A percentile compares a stretch with the other conserved stretches of the same genome.
phyloP scores from a whole-genome alignment of 2,888 invertebrate species.

The Sussaba pulchella region DNA sequence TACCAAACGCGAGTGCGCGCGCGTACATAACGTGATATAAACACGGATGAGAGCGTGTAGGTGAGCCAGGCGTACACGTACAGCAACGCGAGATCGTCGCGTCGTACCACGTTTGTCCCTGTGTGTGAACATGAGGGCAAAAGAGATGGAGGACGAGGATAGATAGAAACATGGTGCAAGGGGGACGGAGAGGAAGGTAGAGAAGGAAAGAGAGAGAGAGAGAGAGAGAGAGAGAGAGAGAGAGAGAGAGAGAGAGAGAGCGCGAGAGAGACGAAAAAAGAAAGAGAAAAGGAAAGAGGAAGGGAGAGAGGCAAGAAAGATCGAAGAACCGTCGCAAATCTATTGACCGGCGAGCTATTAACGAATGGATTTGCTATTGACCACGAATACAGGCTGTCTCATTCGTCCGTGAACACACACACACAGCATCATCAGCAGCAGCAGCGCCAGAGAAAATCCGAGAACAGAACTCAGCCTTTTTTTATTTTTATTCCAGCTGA shows the following conservation, averaged over 20 bases:
- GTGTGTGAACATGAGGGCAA: constrained; percentile 38
- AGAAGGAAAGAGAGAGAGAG: constrained; percentile 26
- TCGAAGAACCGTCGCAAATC: constrained; percentile 70
- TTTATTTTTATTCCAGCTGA: not conserved
- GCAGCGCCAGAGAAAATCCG: constrained; percentile 51
- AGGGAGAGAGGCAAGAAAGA: constrained; percentile 59
- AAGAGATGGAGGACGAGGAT: too few relatives aligned
- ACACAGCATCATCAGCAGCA: constrained; percentile 55
- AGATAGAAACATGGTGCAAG: too few relatives aligned
- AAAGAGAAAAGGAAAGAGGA: constrained; percentile 51
- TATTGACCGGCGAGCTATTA: constrained; percentile 78
- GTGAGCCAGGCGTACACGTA: constrained; percentile 6
- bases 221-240: constrained; percentile 3
- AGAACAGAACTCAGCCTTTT: constrained; percentile 42
- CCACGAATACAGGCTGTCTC: constrained; percentile 57
- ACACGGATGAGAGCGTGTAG: constrained; percentile 70
- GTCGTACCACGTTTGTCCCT: constrained; percentile 33
- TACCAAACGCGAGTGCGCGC: constrained; percentile 69
- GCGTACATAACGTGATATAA: constrained; percentile 76
- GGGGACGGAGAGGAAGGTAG: constrained; percentile 27
- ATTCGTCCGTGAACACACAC: not conserved
- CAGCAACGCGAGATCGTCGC: constrained; percentile 55
- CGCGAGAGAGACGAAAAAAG: too few relatives aligned
- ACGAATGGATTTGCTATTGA: constrained; percentile 76
- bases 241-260: constrained; percentile 44